Percentiles rank a stretch among this genome's conserved stretches.
These are phyloP conservation scores for Peromyscus nudipes DNA, from an alignment of 2,797 vertebrate genomes.

Conservation along the genomic window DNA sequence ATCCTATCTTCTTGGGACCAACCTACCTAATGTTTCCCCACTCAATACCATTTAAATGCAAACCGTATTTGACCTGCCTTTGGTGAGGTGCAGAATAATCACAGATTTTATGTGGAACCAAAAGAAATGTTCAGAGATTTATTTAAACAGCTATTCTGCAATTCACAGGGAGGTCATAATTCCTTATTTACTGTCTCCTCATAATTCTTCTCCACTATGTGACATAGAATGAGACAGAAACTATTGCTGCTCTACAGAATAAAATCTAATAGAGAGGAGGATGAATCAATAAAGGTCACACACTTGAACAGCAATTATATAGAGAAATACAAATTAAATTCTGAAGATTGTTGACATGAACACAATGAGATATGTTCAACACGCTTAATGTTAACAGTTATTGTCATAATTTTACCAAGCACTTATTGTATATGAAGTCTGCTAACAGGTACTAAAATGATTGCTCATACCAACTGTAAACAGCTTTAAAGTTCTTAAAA, in stretches of 20 bases:
- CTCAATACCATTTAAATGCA: not conserved
- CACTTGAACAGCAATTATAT: constrained; percentile 7
- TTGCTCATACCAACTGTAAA: constrained; percentile 63
- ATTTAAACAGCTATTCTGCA: constrained; percentile 81
- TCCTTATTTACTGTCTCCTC: constrained; percentile 81
- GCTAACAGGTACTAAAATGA: not conserved
- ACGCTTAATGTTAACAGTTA: constrained; percentile 5
- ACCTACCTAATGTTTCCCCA: not conserved
- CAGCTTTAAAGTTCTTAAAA: constrained; percentile 78
- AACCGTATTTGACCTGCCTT: not conserved
- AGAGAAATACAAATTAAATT: constrained; percentile 27
- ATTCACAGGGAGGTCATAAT: constrained; percentile 87
- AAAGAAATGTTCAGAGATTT: constrained; percentile 68
- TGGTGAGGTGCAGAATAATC: not conserved
- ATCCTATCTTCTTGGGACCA: not conserved
- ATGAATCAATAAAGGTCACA: constrained; percentile 12
- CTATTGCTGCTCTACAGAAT: not conserved
- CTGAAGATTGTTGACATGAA: not conserved
- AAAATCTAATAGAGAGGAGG: not conserved
- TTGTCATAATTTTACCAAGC: not conserved
- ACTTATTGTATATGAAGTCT: constrained; percentile 1
- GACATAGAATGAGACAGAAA: constrained; percentile 32
- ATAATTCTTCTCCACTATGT: constrained; percentile 77
- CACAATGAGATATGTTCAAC: constrained; percentile 18
- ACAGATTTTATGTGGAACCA: not conserved